These are phyloP conservation scores for Horisme vitalbata DNA, from an alignment of 2,888 invertebrate species.

Conservation along the genomic window DNA sequence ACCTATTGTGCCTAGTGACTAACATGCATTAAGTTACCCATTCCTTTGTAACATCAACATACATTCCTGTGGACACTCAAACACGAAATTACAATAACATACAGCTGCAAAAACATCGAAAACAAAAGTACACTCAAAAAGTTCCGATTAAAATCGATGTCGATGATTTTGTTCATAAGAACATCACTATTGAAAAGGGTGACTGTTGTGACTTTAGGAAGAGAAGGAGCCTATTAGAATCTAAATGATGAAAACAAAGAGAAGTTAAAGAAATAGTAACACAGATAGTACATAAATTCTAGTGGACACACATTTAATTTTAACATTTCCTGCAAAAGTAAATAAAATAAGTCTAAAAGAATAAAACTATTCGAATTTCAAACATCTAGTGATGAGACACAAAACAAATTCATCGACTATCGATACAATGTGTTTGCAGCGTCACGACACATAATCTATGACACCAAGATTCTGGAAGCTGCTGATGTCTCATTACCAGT, in stretches of 20 bases:
- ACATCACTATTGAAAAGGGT: constrained; percentile 8
- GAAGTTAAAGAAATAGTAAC: too few relatives aligned
- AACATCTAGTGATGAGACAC: constrained; percentile 29
- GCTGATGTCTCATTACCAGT: constrained; percentile 61
- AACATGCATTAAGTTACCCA: constrained; percentile 64
- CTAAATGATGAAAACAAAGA: too few relatives aligned
- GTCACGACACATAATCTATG: constrained; percentile 49
- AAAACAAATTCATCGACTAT: constrained; percentile 17
- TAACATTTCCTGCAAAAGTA: too few relatives aligned
- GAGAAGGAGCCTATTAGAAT: background rate
- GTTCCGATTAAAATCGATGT: constrained; percentile 19
- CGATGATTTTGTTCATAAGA: constrained; percentile 20
- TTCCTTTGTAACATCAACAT: constrained; percentile 72
- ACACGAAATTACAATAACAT: constrained; percentile 58
- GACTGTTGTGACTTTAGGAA: background rate
- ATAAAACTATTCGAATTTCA: background rate
- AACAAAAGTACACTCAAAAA: constrained; percentile 20
- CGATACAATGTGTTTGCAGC: constrained; percentile 39
- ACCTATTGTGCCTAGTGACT: constrained; percentile 33
- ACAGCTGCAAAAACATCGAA: constrained; percentile 51
- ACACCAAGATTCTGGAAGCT: constrained; percentile 31
- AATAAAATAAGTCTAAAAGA: too few relatives aligned
- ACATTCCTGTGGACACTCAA: constrained; percentile 78
- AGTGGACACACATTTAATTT: too few relatives aligned
- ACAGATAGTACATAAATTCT: too few relatives aligned